Evolutionary conservation across 2,888 invertebrate species (phyloP), one percentile per base, ranked within the genome.

Genomic region (Nezara viridula): DNA sequence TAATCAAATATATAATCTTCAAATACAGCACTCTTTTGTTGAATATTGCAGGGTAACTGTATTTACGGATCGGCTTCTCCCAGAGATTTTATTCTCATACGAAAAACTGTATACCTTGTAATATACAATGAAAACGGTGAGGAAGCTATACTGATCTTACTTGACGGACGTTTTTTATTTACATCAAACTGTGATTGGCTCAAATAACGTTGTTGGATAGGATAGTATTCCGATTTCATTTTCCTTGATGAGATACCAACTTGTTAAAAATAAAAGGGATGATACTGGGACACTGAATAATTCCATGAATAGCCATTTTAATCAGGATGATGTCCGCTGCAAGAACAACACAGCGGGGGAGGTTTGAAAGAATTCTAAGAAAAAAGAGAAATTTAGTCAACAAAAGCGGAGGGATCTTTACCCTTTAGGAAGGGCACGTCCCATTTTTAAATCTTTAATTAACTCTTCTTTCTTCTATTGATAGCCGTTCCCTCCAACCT

Each of bases 301-400:
- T 66, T 66, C 66, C 66, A 73, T 73, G 66, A 73, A 73, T 37
- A 73, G 37, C 66, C 66, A 73, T 73, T 73, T 73, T 73, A 73
- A 73, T 73, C 66, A 73, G 66, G 66, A 37, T 19, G 66, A 73
- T 73, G 66, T 73, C 66, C 37, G 19, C 32, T 32, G 10, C 66
- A 73, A 73, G 19, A 73, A 73, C 66, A 73, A 37, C 66, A 14
- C 32, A 73, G 32, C 6, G 32, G 37, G 60, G 27, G 66, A 16
- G 66, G 37, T 0, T 7, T 0, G 9, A 73, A 73, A 73, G 66
- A 73, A 73, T 73, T 21, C 66, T 73, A 73, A 73, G 66, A 21
- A 73, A 73, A 73, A 73, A 37, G 37, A 73, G 66, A 73, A 37
- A 73, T 73, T 73, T 37, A 37, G 19, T 32, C 32, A 37, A 32